phyloP scores from a whole-genome alignment of 2,113 vertebrate species.

The Echinops telfairi region DNA sequence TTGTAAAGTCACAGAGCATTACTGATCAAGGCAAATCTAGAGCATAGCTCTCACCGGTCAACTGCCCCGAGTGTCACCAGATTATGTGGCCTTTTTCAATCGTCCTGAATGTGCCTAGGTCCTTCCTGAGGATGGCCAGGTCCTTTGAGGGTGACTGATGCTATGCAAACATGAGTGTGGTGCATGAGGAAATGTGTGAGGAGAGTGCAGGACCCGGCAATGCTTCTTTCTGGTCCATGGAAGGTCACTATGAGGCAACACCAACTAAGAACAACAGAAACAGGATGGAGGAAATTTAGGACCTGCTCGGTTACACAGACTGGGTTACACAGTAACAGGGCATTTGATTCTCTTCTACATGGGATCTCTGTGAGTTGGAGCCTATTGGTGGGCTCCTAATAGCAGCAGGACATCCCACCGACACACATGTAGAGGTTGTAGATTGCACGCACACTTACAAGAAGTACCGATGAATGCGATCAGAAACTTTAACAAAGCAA shows the following conservation, averaged over 20 bases:
- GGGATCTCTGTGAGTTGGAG: neutral
- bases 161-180: neutral
- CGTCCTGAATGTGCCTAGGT: neutral
- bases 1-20: slow-evolving; percentile 19
- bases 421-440: neutral
- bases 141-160: neutral
- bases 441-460: neutral
- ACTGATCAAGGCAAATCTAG: neutral
- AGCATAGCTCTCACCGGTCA: neutral
- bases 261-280: neutral
- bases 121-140: neutral
- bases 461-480: neutral
- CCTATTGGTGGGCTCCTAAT: neutral
- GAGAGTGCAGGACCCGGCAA: neutral
- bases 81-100: neutral
- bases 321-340: neutral
- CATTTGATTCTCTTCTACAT: neutral
- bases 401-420: neutral
- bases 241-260: neutral
- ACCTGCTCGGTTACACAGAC: neutral
- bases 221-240: neutral
- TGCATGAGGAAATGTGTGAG: neutral
- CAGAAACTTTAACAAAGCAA: slow-evolving; percentile 8
- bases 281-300: neutral
- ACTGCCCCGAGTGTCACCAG: neutral